Evolutionary conservation across 1,140 invertebrate genomes (phyloP).

Genomic region (Zaprionus kolodkinae): DNA sequence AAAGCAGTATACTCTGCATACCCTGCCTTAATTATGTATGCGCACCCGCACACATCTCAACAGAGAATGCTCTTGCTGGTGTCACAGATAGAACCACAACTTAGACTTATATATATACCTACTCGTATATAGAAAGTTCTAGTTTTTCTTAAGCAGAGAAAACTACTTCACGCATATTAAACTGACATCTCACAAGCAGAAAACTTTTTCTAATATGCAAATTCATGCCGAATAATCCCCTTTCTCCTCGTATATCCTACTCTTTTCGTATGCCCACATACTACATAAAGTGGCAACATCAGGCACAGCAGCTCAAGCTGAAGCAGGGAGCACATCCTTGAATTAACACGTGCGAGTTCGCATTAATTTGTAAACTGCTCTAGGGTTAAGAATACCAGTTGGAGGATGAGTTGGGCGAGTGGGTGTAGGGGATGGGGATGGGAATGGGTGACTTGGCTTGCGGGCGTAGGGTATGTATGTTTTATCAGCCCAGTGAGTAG

Average conservation of each 20-base stretch:
- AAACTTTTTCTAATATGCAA: conserved; percentile 83
- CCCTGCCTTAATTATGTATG: conserved; percentile 72
- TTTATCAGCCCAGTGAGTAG: neutral
- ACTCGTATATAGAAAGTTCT: conserved; percentile 46
- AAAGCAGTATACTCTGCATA: too few relatives aligned
- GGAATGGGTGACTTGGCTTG: neutral
- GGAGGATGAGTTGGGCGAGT: neutral
- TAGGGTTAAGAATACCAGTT: conserved; percentile 8
- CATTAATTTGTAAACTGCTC: conserved; percentile 79
- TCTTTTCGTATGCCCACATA: neutral
- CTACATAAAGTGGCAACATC: conserved; percentile 48
- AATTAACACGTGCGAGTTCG: conserved; percentile 81
- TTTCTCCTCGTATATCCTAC: conserved; percentile 13
- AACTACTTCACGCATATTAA: conserved; percentile 83
- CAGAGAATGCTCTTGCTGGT: neutral
- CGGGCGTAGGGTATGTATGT: conserved; percentile 6
- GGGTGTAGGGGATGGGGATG: neutral
- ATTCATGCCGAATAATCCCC: conserved; percentile 64
- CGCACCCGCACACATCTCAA: conserved; percentile 43
- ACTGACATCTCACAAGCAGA: conserved; percentile 77
- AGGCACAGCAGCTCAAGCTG: conserved; percentile 20
- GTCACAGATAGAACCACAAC: conserved; percentile 19
- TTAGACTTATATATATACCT: conserved; percentile 48
- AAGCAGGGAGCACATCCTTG: conserved; percentile 64
- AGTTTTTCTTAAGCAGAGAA: conserved; percentile 67